Base-by-base conservation (phyloP, 1,140 invertebrate species). In the Thaumetopoea pityocampa region DNA sequence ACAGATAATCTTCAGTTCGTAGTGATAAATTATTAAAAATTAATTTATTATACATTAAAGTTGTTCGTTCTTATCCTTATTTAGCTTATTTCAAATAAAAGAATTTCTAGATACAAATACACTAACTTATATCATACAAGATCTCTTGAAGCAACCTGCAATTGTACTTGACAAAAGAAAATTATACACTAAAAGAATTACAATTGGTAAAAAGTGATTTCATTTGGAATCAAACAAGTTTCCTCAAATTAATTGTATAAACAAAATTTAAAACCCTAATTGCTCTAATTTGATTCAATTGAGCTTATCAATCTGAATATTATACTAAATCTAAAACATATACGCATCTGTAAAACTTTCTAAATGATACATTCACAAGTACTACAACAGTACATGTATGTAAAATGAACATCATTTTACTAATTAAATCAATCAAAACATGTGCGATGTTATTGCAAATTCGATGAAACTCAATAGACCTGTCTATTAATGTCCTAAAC, bases 141-240 rank as follows among this genome's bases (percentile, higher is more conserved):
- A 67, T 58, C 51, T 70, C 36, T 51, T 43, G 23, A 55, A 58
- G 47, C 52, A 57, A 65, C 41, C 49, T 45, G 47, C 41, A 45
- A 67, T 79, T 78, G 73, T 79, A 79, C 78, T 82, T 72, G 67
- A 55, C 49, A 56, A 56, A 65, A 61, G 59, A 53, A 47, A 42
- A 35, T 35, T 32, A 44, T 44, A 33, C 29, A 26, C 19, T 32
- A 8, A 30, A 33, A 23, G 40, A 27, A 34, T 8, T 34, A 41
- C 28, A 30, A 30, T 41, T 41, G 37, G 18, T 32, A 11, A 32
- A n/a, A 10, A 34, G 20, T 19, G 40, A 26, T 30, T 32, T 26
- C 38, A 41, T 58, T 40, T 58, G 67, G 67, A 78, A n/a, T n/a
- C n/a, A n/a, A n/a, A n/a, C n/a, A n/a, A 74, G 26, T 26, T 32